phyloP scores from a whole-genome alignment of 35 echinoderm and acorn worm species.

The Holothuria glaberrima region DNA sequence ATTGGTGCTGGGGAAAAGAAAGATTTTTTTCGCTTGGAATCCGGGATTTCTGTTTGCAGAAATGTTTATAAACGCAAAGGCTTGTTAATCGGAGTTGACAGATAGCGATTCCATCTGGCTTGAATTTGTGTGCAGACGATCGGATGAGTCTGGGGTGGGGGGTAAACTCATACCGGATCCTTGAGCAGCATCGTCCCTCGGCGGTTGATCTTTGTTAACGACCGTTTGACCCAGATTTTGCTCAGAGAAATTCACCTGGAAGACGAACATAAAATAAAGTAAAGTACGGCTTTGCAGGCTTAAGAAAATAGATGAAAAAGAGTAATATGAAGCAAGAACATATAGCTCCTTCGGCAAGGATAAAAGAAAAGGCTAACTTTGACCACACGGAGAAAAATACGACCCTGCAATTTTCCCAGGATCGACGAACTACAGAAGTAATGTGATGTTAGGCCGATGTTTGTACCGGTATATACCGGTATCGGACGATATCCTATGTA shows the following conservation, averaged over 20 bases:
- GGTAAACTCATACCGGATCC: conserved; percentile 85
- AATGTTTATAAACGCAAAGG: conserved; percentile 21
- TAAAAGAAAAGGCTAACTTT: neutral
- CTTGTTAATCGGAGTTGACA: conserved; percentile 49
- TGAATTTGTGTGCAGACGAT: conserved; percentile 66
- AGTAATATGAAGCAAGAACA: neutral
- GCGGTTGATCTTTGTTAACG: conserved; percentile 72
- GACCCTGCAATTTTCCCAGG: too few species aligned
- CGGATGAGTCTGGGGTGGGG: conserved; percentile 87
- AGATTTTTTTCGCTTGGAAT: conserved; percentile 11
- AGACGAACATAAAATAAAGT: conserved; percentile 9
- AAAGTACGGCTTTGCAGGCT: neutral
- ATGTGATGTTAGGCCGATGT: too few species aligned
- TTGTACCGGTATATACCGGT: too few species aligned
- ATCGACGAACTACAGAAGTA: too few species aligned
- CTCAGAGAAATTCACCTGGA: conserved; percentile 94
- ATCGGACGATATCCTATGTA: too few species aligned
- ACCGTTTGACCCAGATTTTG: conserved; percentile 78
- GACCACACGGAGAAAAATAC: too few species aligned
- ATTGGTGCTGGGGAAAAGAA: conserved; percentile 31
- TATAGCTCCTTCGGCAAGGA: neutral
- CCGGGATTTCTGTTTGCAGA: neutral
- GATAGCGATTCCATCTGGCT: conserved; percentile 61
- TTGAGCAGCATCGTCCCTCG: conserved; percentile 70
- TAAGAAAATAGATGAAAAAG: too few species aligned